Conservation (phyloP, 1,140 invertebrate species). For the Tenebrio molitor region DNA sequence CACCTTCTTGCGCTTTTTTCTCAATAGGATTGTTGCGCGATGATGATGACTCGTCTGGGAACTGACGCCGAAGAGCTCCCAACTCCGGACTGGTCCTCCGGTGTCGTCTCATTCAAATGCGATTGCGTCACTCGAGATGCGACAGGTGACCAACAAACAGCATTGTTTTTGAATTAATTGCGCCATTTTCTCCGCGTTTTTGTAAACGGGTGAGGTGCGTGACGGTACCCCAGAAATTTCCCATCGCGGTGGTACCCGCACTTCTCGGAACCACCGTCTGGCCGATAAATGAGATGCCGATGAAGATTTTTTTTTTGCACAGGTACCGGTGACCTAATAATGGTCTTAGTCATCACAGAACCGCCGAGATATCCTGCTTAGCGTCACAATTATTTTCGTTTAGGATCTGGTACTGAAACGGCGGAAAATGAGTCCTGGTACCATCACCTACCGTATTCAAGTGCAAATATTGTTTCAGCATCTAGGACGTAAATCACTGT, state of each 20-base stretch:
- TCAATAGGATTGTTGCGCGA: constrained; percentile 15
- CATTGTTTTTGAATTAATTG: background rate
- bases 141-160: background rate
- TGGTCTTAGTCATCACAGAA: constrained; percentile 11
- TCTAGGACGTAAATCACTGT: constrained; percentile 22
- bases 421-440: no score
- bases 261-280: background rate
- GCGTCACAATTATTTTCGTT: constrained; percentile 31
- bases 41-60: constrained; percentile 19
- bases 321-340: constrained; percentile 36
- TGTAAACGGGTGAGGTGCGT: background rate
- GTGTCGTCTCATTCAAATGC: background rate
- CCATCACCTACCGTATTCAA: constrained; percentile 21
- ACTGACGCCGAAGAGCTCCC: background rate
- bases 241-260: background rate
- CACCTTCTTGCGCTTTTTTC: constrained; percentile 21
- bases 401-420: background rate
- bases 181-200: constrained; percentile 1
- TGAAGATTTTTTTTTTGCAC: constrained; percentile 2
- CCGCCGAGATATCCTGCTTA: constrained; percentile 15
- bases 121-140: background rate
- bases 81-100: no score
- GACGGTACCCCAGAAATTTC: background rate
- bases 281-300: background rate
- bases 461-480: constrained; percentile 8